Conservation (phyloP, 2,797 vertebrate species). For the Leptatherina wallacei region DNA sequence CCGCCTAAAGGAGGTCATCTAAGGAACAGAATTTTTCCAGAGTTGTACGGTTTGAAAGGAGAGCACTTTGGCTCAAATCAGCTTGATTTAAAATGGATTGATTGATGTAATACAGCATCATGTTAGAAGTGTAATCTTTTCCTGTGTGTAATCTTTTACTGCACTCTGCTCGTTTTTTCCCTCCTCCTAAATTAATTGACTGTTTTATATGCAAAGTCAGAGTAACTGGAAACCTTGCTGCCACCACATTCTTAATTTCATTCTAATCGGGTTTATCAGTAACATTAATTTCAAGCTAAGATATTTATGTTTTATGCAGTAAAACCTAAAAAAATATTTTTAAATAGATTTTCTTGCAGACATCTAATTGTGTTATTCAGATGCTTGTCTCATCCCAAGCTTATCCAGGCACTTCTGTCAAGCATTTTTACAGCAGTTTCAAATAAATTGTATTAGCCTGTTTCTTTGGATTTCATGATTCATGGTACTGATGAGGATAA, state of each 20-base stretch:
- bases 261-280: neutral
- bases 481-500: neutral
- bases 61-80: constrained; percentile 11
- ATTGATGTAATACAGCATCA: neutral
- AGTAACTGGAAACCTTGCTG: neutral
- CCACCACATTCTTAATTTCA: neutral
- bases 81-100: neutral
- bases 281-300: neutral
- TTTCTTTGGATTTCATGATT: constrained; percentile 13
- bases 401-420: constrained; percentile 1
- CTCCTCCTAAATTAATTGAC: neutral
- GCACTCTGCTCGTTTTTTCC: neutral
- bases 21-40: constrained; percentile 5
- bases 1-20: constrained; percentile 46
- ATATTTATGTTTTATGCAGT: neutral
- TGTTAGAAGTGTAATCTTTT: neutral
- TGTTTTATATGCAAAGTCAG: neutral
- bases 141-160: neutral
- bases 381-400: neutral
- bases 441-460: constrained; percentile 15
- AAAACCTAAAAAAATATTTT: neutral
- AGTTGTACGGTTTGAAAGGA: constrained; percentile 14
- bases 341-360: neutral
- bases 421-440: constrained; percentile 1
- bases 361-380: neutral